These are phyloP conservation scores for Stenodera caucasica DNA, from an alignment of 2,888 invertebrate genomes.

Conservation along the genomic window DNA sequence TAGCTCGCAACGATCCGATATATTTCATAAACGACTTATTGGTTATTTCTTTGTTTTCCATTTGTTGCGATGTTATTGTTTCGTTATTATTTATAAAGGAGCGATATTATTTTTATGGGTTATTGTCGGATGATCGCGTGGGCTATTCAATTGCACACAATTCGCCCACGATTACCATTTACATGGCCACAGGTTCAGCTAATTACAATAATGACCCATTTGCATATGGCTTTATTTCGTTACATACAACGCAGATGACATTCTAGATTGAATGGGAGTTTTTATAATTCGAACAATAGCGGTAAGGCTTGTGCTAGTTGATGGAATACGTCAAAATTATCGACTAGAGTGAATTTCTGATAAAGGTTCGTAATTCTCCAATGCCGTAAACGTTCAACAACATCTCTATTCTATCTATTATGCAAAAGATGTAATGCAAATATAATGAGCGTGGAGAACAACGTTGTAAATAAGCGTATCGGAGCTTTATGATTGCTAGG, in stretches of 20 bases:
- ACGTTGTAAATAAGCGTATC: background rate
- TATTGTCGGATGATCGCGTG: conserved; percentile 13
- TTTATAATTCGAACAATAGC: background rate
- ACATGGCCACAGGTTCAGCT: conserved; percentile 43
- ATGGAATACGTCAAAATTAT: background rate
- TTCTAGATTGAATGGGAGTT: background rate
- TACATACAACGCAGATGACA: conserved; percentile 28
- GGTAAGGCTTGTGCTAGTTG: background rate
- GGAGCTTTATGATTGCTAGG: background rate
- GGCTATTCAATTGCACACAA: conserved; percentile 36
- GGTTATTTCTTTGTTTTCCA: no score
- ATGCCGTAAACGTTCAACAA: background rate
- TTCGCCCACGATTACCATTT: conserved; percentile 44
- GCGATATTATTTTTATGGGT: no score
- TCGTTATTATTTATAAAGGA: no score
- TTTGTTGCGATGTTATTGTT: no score
- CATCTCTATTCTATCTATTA: conserved; percentile 2
- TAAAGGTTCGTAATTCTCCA: background rate
- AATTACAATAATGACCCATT: conserved; percentile 43
- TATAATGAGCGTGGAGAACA: background rate
- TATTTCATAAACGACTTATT: no score
- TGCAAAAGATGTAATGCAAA: conserved; percentile 1
- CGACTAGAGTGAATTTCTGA: background rate
- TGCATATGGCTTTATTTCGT: conserved; percentile 39
- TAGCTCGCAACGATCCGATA: background rate